Evolutionary conservation across 2,113 vertebrate genomes (phyloP), one percentile per base, ranked within the genome.

Genomic region (Hyperopisus bebe): DNA sequence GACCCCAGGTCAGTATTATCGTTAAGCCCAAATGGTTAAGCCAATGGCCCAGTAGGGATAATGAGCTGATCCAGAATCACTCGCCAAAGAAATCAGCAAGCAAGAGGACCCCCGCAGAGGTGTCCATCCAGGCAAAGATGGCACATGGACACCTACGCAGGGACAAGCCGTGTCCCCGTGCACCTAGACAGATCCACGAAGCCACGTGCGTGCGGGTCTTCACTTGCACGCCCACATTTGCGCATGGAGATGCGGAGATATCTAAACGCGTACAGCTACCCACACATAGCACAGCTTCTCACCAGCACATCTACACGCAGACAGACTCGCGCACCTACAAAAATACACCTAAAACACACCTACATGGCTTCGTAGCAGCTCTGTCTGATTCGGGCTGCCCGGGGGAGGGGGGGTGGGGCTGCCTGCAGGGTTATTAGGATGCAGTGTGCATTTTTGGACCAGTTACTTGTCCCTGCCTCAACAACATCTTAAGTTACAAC

Each of bases 301-400:
- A 17, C 74, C 35, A 19, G 35, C 74, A 42, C 5, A 80, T 19
- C 11, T 17, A 80, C 74, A 80, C 13, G 39, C 35, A 80, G 31
- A 42, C 27, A 6, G 27, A 74, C 70, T 39, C 11, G 70, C 31
- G 70, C 70, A 39, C 35, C 74, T 80, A 42, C 35, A 80, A 80
- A 80, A 80, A 80, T 80, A 80, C 74, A 80, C 74, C 74, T 80
- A 35, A 19, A 80, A 39, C 74, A 80, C 74, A 80, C 74, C 74
- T 42, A 80, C 74, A 80, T 35, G 3, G 35, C 74, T 77, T 31
- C 15, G 70, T 24, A 58, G 53, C 70, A n/a, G 70, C 31, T 19
- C 74, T 6, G 74, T 62, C 55, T 62, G 55, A 19, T 17, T 19
- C 74, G n/a, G 70, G 35, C 74, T 42, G 74, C 70, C 27, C 0